Conservation (phyloP, 1,140 invertebrate genomes). For the Pemphigus obesinymphae region DNA sequence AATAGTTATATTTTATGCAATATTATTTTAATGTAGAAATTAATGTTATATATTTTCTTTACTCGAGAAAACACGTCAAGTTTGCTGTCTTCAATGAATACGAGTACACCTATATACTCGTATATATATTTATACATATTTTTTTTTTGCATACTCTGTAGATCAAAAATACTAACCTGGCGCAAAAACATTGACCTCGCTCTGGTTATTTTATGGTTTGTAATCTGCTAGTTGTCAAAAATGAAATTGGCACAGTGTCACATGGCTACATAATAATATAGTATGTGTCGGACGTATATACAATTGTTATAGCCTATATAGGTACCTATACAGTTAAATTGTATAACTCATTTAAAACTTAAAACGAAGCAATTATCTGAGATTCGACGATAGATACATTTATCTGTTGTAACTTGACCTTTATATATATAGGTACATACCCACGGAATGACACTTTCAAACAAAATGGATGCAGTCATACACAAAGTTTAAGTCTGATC, state of each 20-base stretch:
- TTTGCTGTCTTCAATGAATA: no score
- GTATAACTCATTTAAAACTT: neutral
- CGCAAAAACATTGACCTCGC: slow-evolving; percentile 13
- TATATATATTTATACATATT: no score
- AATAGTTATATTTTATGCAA: no score
- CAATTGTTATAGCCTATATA: neutral
- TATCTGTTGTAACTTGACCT: neutral
- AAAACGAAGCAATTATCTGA: neutral
- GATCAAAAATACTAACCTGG: neutral
- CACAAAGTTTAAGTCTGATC: neutral
- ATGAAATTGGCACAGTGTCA: slow-evolving; percentile 19
- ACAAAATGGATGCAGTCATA: neutral
- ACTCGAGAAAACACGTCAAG: no score
- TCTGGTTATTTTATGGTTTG: neutral
- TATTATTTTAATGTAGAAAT: no score
- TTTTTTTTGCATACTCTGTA: neutral
- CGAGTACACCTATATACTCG: no score
- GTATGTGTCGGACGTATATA: neutral
- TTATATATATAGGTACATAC: neutral
- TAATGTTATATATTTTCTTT: no score
- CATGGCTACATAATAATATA: neutral
- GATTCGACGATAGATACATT: neutral
- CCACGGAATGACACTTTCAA: neutral
- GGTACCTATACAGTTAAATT: neutral
- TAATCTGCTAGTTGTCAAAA: slow-evolving; percentile 7